Evolutionary conservation across 2,113 vertebrate genomes (phyloP).

Genomic region (Peromyscus leucopus): DNA sequence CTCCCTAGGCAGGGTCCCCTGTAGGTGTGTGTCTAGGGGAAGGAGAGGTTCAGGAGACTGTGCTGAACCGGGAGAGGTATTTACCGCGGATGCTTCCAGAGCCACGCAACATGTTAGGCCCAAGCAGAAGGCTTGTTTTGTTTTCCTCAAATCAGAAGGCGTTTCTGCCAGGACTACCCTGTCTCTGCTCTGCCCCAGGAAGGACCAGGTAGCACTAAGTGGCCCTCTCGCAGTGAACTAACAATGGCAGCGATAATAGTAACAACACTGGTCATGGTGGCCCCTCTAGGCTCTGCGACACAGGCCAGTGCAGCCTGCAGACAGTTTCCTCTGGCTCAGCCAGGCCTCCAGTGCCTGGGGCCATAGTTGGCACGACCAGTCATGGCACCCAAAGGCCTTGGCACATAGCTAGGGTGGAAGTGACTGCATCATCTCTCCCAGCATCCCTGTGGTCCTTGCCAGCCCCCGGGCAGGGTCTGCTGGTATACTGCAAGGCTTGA

Average conservation of each 20-base stretch:
- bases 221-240: neutral
- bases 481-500: neutral
- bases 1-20: neutral
- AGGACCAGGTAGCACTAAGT: too few species aligned
- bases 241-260: neutral
- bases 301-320: neutral
- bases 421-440: neutral
- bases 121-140: neutral
- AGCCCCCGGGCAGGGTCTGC: neutral
- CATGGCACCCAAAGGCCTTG: slow-evolving; percentile 13
- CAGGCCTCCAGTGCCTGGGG: neutral
- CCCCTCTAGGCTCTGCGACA: neutral
- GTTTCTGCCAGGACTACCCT: neutral
- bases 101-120: neutral
- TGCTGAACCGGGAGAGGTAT: neutral
- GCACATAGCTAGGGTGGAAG: neutral
- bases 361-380: neutral
- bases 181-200: neutral
- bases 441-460: neutral
- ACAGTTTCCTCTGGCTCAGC: neutral
- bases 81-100: neutral
- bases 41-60: neutral
- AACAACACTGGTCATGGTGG: neutral
- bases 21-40: neutral
- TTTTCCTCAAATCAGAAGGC: neutral